These are phyloP conservation scores for Dendropsophus ebraccatus DNA, from an alignment of 2,113 vertebrate species.

Conservation along the genomic window DNA sequence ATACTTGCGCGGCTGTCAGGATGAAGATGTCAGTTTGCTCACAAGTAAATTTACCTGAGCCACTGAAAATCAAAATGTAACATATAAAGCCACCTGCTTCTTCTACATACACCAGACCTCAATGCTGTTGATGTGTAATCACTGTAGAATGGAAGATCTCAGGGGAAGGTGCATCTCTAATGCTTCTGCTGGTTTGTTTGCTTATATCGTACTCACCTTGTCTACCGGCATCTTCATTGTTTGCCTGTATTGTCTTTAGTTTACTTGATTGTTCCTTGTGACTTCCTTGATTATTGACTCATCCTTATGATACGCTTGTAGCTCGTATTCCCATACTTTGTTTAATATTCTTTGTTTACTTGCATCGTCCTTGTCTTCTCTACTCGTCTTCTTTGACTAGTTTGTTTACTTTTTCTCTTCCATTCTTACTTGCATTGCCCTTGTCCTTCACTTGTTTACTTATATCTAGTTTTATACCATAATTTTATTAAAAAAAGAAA, in stretches of 20 bases:
- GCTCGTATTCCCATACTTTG: not conserved
- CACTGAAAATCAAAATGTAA: not conserved
- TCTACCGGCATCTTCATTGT: not conserved
- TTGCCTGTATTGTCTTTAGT: not conserved
- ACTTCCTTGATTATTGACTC: not conserved
- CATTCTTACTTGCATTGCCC: too few relatives aligned
- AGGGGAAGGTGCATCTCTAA: not conserved
- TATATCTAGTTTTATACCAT: too few relatives aligned
- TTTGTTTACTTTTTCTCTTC: not conserved
- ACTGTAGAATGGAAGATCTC: not conserved
- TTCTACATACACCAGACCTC: not conserved
- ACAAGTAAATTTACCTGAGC: slow-evolving; percentile 21
- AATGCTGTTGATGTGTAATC: not conserved
- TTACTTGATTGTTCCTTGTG: not conserved
- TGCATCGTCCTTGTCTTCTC: not conserved
- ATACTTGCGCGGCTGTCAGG: not conserved
- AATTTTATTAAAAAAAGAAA: too few relatives aligned
- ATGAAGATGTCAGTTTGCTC: not conserved
- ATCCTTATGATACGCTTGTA: not conserved
- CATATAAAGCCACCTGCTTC: not conserved
- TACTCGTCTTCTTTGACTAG: not conserved
- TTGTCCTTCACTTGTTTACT: too few relatives aligned
- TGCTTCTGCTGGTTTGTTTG: not conserved
- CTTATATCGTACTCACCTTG: not conserved
- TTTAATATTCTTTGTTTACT: not conserved